phyloP scores from a whole-genome alignment of 2,113 vertebrate species.

The Grammomys dolichurus region DNA sequence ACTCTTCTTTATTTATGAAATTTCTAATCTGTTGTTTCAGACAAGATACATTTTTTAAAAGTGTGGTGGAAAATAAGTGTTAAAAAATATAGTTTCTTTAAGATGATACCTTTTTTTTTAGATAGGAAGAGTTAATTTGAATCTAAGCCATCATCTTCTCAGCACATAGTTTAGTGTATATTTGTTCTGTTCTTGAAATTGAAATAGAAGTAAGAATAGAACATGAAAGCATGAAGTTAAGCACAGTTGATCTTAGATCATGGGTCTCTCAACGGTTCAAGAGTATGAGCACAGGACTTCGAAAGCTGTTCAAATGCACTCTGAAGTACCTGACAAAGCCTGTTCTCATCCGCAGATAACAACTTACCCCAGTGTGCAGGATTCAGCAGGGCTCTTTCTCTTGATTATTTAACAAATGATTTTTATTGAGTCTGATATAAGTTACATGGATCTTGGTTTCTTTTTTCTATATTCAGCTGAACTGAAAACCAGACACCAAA shows the following conservation, averaged over 20 bases:
- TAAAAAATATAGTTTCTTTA: neutral
- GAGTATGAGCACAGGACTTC: neutral
- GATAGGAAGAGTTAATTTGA: neutral
- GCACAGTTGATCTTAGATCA: constrained; percentile 26
- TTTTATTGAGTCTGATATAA: neutral
- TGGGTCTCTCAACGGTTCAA: neutral
- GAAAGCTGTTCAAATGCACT: neutral
- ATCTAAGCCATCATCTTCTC: neutral
- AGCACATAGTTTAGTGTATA: neutral
- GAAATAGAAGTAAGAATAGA: constrained; percentile 32
- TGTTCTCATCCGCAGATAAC: neutral
- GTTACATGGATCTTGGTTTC: neutral
- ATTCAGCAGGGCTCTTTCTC: neutral
- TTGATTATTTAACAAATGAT: accelerated
- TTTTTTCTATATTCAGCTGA: neutral
- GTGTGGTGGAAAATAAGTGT: constrained; percentile 10
- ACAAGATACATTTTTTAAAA: constrained; percentile 47
- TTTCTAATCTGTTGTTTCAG: constrained; percentile 64
- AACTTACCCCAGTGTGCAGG: neutral
- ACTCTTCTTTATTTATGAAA: constrained; percentile 68
- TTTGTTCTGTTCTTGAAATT: constrained; percentile 1
- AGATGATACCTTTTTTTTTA: constrained; percentile 44
- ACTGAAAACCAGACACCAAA: neutral
- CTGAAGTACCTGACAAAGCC: neutral
- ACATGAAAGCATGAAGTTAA: neutral